Base-by-base conservation (phyloP, 2,888 invertebrate species). In the Tenthredo livida region DNA sequence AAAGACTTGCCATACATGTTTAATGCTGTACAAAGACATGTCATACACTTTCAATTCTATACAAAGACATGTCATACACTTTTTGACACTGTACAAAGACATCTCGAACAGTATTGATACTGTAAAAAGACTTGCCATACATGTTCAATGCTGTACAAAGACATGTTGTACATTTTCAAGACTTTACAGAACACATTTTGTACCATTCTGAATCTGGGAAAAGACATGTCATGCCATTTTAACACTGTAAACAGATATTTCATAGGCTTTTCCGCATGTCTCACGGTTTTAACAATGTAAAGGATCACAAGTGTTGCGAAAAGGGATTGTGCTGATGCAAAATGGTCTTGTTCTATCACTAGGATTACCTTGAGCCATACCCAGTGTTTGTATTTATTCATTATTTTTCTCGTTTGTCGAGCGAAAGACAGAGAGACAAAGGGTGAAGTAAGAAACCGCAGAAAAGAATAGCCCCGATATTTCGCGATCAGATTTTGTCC, bases 401-500 rank as follows among this genome's bases (percentile, higher is more conserved):
- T 67, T 33, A 15, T 21, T 17, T 10, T 17, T 67, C 67, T 17
- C 12, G 33, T 67, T 43, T 73, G 40, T 43, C 9, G 6, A 17
- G 50, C 10, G 50, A 33, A 15, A 50, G 47, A 77, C 1, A 29
- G n/a, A 54, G 29, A 17, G 50, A 9, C 12, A 54, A 9, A 40
- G 40, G 2, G 25, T 5, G 21, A 15, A 25, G 61, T 29, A 77
- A 77, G 77, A 33, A 29, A 54, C 50, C 29, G 50, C 29, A 61
- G 40, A 21, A 61, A 61, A 58, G 54, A 58, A 61, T 77, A 29
- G 58, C 58, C 17, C 33, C 61, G 80, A 77, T 77, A 54, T 77
- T 54, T 77, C 50, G 25, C 58, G 80, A 58, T 80, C n/a, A 47
- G 67, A 47, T 83, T 83, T 83, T 83, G 33, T 83, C 83, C 83